phyloP scores from a whole-genome alignment of 2,113 vertebrate species.

The Monopterus albus region DNA sequence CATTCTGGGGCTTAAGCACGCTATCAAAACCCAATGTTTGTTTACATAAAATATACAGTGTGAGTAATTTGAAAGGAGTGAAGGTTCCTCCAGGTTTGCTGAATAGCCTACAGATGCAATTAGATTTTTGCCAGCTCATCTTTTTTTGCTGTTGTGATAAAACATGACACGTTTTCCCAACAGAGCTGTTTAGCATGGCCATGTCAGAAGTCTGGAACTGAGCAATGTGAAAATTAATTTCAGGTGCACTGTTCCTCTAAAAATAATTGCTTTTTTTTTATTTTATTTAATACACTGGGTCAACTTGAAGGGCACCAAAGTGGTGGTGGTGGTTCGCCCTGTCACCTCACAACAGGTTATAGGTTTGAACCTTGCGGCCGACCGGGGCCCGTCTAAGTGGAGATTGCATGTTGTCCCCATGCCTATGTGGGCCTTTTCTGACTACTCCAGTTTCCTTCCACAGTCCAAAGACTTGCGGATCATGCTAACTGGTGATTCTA shows the following conservation, averaged over 20 bases:
- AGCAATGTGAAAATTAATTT: constrained; percentile 35
- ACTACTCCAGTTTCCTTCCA: too few species aligned
- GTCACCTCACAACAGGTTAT: too few species aligned
- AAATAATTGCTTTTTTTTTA: neutral
- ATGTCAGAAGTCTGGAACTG: constrained; percentile 34
- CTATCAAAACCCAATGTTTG: constrained; percentile 57
- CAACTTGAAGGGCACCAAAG: too few species aligned
- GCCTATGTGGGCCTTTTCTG: too few species aligned
- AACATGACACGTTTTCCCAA: constrained; percentile 56
- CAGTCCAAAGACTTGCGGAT: too few species aligned
- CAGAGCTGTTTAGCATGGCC: constrained; percentile 33
- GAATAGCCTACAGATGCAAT: constrained; percentile 59
- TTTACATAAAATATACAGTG: constrained; percentile 57
- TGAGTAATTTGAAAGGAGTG: constrained; percentile 50
- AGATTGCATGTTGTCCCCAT: too few species aligned
- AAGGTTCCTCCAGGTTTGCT: constrained; percentile 47
- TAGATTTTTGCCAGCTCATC: constrained; percentile 65
- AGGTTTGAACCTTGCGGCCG: too few species aligned
- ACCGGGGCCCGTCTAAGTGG: too few species aligned
- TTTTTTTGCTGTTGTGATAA: constrained; percentile 51
- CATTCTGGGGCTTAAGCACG: constrained; percentile 38
- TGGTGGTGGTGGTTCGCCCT: too few species aligned
- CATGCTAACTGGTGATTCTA: too few species aligned
- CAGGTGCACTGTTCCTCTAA: constrained; percentile 1
- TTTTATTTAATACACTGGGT: too few species aligned